Conservation (phyloP, 2,888 invertebrate genomes). For the Ligdia adustata region DNA sequence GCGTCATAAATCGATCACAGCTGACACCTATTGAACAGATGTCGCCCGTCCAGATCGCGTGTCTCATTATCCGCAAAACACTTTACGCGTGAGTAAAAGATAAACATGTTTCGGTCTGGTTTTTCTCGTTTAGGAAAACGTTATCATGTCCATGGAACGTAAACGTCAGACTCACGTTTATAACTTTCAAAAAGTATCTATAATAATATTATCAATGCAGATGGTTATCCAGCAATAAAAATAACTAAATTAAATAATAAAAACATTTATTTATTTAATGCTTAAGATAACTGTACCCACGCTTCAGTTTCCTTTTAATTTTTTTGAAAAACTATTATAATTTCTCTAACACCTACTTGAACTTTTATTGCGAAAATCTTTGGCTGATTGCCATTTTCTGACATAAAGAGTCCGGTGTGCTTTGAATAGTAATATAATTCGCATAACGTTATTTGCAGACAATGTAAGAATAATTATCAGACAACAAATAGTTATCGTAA, state of each 20-base stretch:
- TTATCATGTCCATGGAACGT: too few species aligned
- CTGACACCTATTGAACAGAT: slow-evolving; percentile 60
- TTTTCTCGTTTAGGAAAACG: background rate
- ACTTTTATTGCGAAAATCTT: slow-evolving; percentile 16
- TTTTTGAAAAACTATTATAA: background rate
- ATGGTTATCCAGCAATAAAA: too few species aligned
- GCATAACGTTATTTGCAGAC: slow-evolving; percentile 24
- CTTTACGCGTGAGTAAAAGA: slow-evolving; percentile 5
- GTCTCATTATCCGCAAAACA: slow-evolving; percentile 29
- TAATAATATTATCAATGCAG: background rate
- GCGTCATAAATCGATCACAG: slow-evolving; percentile 66
- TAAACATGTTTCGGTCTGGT: background rate
- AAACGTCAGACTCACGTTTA: too few species aligned
- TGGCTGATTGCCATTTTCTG: slow-evolving; percentile 34
- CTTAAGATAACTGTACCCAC: too few species aligned
- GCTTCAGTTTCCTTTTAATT: too few species aligned
- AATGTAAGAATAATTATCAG: background rate
- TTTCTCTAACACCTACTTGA: slow-evolving; percentile 4
- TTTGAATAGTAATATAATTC: slow-evolving; percentile 49
- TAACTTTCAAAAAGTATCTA: background rate
- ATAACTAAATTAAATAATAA: too few species aligned
- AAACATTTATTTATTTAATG: too few species aligned
- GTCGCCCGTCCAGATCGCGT: slow-evolving; percentile 41
- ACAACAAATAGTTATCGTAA: background rate
- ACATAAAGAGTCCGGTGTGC: slow-evolving; percentile 36